Percentiles rank a stretch among this genome's conserved stretches.
These are phyloP conservation scores for Drosophila pseudoananassae DNA, from an alignment of 1,140 invertebrate genomes.

Conservation along the genomic window DNA sequence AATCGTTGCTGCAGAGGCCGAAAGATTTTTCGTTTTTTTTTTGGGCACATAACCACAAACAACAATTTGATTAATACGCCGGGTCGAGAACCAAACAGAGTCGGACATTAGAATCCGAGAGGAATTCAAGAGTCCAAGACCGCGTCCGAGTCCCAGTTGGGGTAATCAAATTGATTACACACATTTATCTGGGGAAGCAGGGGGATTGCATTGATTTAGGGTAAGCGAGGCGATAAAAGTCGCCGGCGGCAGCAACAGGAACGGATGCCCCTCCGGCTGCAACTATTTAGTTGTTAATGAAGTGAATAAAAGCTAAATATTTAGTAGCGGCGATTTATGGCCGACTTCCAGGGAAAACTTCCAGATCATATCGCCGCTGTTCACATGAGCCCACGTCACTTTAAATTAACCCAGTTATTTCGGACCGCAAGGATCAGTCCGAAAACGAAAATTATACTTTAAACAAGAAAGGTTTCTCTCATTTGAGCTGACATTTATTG, in stretches of 20 bases:
- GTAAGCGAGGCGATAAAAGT: slow-evolving; percentile 71
- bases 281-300: slow-evolving; percentile 82
- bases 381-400: slow-evolving; percentile 34
- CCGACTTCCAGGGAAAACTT: slow-evolving; percentile 55
- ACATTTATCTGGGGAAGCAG: slow-evolving; percentile 66
- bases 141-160: slow-evolving; percentile 20
- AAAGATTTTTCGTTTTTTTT: background rate
- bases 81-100: slow-evolving; percentile 33
- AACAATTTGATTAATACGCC: slow-evolving; percentile 79
- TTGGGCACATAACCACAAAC: slow-evolving; percentile 38
- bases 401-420: slow-evolving; percentile 66
- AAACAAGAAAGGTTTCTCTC: slow-evolving; percentile 17
- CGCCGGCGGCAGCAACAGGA: slow-evolving; percentile 41
- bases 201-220: slow-evolving; percentile 71
- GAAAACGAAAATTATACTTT: background rate
- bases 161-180: slow-evolving; percentile 80
- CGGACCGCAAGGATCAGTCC: slow-evolving; percentile 2
- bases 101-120: slow-evolving; percentile 25
- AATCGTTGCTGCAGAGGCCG: slow-evolving; percentile 54
- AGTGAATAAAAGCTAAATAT: slow-evolving; percentile 71
- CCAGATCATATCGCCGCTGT: slow-evolving; percentile 24
- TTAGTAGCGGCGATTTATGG: slow-evolving; percentile 52
- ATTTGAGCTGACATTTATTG: slow-evolving; percentile 77
- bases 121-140: slow-evolving; percentile 34
- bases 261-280: slow-evolving; percentile 21